Conservation (phyloP, 2,797 vertebrate species). For the Girardinus metallicus region DNA sequence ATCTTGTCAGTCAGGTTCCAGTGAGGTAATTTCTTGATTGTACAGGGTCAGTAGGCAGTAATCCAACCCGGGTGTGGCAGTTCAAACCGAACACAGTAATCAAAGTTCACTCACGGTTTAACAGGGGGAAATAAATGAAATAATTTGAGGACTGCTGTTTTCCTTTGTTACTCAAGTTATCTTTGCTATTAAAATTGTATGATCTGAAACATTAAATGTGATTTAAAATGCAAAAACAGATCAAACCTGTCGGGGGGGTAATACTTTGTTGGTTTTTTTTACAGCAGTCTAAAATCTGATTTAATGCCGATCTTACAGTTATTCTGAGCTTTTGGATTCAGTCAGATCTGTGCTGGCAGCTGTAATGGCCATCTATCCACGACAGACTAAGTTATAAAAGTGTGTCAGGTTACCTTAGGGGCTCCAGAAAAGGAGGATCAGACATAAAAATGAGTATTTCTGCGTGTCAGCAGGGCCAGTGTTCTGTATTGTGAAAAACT, state of each 20-base stretch:
- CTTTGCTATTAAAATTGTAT: not conserved
- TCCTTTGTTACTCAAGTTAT: not conserved
- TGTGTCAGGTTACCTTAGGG: slow-evolving; percentile 71
- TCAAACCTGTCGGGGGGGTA: not conserved
- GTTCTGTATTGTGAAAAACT: slow-evolving; percentile 57
- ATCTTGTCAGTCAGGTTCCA: not conserved
- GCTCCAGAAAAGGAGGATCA: slow-evolving; percentile 45
- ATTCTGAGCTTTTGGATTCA: slow-evolving; percentile 77
- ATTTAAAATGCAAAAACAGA: not conserved
- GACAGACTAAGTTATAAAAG: slow-evolving; percentile 75
- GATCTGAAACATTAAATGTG: not conserved
- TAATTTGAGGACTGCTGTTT: not conserved
- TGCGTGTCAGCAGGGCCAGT: slow-evolving; percentile 50
- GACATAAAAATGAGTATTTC: slow-evolving; percentile 37
- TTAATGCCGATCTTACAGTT: not conserved
- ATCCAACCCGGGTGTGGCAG: not conserved
- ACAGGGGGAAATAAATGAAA: not conserved
- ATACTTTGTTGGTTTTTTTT: not conserved
- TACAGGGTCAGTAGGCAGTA: not conserved
- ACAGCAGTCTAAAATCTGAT: not conserved
- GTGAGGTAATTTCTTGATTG: not conserved
- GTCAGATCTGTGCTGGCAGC: slow-evolving; percentile 71
- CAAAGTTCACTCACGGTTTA: not conserved
- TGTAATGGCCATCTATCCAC: slow-evolving; percentile 70
- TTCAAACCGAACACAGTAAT: not conserved